Percentiles rank a stretch among this genome's conserved stretches.
Evolutionary conservation across 2,797 vertebrate species (phyloP).

Genomic region (Darevskia mixta): DNA sequence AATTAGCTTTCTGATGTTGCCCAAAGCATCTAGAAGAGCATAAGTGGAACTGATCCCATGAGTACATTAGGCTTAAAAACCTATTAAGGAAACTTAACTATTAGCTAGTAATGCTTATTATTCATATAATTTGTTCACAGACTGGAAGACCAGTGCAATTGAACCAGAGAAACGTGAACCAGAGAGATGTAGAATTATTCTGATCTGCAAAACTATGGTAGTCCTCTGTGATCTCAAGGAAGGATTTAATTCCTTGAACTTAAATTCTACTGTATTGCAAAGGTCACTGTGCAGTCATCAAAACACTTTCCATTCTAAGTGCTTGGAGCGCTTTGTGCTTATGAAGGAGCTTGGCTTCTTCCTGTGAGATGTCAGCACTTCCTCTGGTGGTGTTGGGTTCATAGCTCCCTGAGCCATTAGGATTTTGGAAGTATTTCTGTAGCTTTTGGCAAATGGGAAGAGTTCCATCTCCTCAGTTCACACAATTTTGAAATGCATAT

Average conservation of each 20-base stretch:
- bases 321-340: not conserved
- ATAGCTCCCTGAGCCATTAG: constrained; percentile 3
- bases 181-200: not conserved
- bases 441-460: constrained; percentile 24
- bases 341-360: not conserved
- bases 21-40: not conserved
- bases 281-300: constrained; percentile 17
- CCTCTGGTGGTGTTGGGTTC: constrained; percentile 14
- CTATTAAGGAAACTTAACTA: not conserved
- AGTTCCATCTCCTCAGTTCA: not conserved
- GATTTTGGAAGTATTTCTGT: constrained; percentile 17
- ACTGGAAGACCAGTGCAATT: not conserved
- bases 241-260: constrained; percentile 15
- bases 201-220: not conserved
- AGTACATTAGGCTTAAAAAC: constrained; percentile 12
- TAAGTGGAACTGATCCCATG: not conserved
- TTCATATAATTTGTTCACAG: not conserved
- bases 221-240: constrained; percentile 1
- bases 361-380: constrained; percentile 14
- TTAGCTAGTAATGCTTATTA: not conserved
- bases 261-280: not conserved
- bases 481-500: not conserved
- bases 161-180: not conserved
- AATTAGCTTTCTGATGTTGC: constrained; percentile 4
- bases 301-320: constrained; percentile 3